Conservation (phyloP, 2,113 vertebrate species). For the Sapajus apella region DNA sequence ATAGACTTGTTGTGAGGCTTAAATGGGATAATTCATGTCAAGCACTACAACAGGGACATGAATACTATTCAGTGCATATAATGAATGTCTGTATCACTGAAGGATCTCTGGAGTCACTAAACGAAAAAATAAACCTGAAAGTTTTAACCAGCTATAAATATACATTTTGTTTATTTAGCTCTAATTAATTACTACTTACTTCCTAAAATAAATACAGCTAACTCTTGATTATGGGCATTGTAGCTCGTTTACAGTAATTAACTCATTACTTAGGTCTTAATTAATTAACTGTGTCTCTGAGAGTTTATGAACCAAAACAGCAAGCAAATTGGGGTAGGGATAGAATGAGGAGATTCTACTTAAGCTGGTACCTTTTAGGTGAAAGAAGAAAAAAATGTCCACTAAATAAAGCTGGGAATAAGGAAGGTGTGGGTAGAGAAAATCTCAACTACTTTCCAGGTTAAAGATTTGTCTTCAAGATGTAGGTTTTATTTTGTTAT, state of each 20-base stretch:
- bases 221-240: neutral
- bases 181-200: neutral
- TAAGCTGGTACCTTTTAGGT: neutral
- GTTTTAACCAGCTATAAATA: neutral
- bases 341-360: neutral
- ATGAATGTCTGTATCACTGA: neutral
- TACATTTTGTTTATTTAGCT: neutral
- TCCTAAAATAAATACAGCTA: neutral
- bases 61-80: neutral
- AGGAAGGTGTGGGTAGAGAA: neutral
- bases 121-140: neutral
- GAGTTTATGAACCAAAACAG: conserved; percentile 1
- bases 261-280: conserved; percentile 14
- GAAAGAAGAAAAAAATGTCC: neutral
- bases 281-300: neutral
- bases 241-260: conserved; percentile 33
- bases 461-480: neutral
- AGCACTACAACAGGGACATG: neutral
- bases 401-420: neutral
- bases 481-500: neutral
- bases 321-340: neutral
- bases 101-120: neutral
- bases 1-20: neutral
- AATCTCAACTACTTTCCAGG: neutral
- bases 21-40: neutral